Evolutionary conservation across 2,888 invertebrate genomes (phyloP).

Genomic region (Brassicogethes aeneus): DNA sequence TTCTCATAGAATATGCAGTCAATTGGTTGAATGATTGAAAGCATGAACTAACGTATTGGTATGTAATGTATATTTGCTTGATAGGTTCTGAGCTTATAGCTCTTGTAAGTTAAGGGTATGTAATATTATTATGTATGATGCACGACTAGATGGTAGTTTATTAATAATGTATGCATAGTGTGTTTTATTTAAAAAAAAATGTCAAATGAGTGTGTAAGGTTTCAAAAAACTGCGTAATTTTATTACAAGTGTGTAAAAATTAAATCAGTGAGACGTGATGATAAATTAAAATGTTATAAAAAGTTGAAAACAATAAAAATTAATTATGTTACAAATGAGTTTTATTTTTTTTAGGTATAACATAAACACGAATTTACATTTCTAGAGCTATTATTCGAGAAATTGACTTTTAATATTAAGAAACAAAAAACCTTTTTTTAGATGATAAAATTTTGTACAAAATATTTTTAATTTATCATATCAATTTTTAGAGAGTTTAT

Average conservation of each 20-base stretch:
- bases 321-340: conserved; percentile 29
- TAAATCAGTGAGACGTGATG: too few relatives aligned
- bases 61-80: conserved; percentile 19
- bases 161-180: conserved; percentile 23
- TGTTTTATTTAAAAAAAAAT: conserved; percentile 12
- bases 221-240: background rate
- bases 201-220: conserved; percentile 1
- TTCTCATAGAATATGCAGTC: conserved; percentile 34
- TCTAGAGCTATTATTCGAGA: too few relatives aligned
- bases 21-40: conserved; percentile 28
- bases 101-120: conserved; percentile 15
- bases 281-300: conserved; percentile 32
- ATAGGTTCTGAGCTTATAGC: conserved; percentile 18
- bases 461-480: too few relatives aligned
- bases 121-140: conserved; percentile 20
- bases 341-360: conserved; percentile 8
- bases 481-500: too few relatives aligned
- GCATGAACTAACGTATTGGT: conserved; percentile 16
- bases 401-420: too few relatives aligned
- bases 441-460: too few relatives aligned
- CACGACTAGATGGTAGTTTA: conserved; percentile 28
- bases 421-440: too few relatives aligned
- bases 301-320: conserved; percentile 34
- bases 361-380: too few relatives aligned
- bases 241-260: conserved; percentile 12